A percentile compares a stretch with the other conserved stretches of the same genome.
phyloP scores from a whole-genome alignment of 1,140 invertebrate species.

The Solenopsis fugax region DNA sequence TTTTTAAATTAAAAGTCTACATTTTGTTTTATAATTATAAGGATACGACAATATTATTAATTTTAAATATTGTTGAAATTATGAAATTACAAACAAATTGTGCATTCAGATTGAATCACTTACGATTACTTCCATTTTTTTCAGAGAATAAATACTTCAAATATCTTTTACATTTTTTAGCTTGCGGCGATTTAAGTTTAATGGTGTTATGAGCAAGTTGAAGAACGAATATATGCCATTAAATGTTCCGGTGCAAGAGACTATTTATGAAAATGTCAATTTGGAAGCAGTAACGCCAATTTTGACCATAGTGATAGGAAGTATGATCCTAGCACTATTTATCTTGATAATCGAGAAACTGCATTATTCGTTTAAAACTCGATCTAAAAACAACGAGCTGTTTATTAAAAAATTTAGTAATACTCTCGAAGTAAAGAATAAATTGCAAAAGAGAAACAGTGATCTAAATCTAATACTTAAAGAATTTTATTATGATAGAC shows the following conservation, averaged over 20 bases:
- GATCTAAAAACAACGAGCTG: neutral
- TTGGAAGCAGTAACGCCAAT: slow-evolving; percentile 48
- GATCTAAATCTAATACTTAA: neutral
- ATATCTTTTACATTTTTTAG: slow-evolving; percentile 39
- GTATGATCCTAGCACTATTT: slow-evolving; percentile 45
- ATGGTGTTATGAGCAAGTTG: slow-evolving; percentile 65
- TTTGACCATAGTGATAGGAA: slow-evolving; percentile 48
- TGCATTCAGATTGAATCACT: too few relatives aligned
- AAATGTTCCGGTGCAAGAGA: neutral
- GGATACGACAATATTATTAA: too few relatives aligned
- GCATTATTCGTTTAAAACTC: neutral
- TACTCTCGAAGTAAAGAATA: neutral
- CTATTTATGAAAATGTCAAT: neutral
- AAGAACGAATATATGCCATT: neutral
- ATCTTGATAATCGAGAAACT: slow-evolving; percentile 60
- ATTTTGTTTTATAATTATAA: too few relatives aligned
- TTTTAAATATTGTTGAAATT: too few relatives aligned
- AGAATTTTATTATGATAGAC: slow-evolving; percentile 13
- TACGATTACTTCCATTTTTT: neutral
- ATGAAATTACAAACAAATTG: too few relatives aligned
- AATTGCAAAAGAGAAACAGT: neutral
- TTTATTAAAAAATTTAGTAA: neutral
- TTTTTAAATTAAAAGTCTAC: too few relatives aligned
- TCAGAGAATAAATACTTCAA: neutral
- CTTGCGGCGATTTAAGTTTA: slow-evolving; percentile 69